These are phyloP conservation scores for Norana najaformis DNA, from an alignment of 2,888 invertebrate genomes.

Conservation along the genomic window DNA sequence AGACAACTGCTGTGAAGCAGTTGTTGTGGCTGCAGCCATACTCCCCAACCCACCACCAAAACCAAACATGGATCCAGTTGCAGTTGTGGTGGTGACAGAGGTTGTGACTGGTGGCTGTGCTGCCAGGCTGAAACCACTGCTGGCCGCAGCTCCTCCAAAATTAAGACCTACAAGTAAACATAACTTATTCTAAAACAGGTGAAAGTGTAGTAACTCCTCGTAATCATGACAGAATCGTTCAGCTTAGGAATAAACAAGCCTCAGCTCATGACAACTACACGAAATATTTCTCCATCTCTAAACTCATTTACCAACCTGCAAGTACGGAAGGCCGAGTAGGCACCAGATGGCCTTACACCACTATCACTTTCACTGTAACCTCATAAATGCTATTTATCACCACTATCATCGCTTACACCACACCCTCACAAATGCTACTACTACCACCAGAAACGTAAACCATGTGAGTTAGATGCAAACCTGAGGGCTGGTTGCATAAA, in stretches of 20 bases:
- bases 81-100: background rate
- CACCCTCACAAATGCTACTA: background rate
- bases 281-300: background rate
- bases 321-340: background rate
- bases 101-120: background rate
- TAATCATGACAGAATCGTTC: no score
- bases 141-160: background rate
- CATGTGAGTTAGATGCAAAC: no score
- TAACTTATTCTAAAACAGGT: background rate
- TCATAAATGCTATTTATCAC: background rate
- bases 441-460: no score
- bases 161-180: background rate
- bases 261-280: background rate
- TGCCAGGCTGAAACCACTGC: constrained; percentile 16
- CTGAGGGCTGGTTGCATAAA: no score
- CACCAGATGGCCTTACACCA: background rate
- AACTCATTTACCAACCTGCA: background rate
- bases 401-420: background rate
- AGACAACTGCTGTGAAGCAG: background rate
- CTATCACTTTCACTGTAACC: background rate
- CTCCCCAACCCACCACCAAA: constrained; percentile 7
- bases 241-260: no score
- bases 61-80: background rate
- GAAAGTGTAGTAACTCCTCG: no score
- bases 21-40: background rate